Conservation (phyloP, 1,140 invertebrate species). For the Spodoptera frugiperda region DNA sequence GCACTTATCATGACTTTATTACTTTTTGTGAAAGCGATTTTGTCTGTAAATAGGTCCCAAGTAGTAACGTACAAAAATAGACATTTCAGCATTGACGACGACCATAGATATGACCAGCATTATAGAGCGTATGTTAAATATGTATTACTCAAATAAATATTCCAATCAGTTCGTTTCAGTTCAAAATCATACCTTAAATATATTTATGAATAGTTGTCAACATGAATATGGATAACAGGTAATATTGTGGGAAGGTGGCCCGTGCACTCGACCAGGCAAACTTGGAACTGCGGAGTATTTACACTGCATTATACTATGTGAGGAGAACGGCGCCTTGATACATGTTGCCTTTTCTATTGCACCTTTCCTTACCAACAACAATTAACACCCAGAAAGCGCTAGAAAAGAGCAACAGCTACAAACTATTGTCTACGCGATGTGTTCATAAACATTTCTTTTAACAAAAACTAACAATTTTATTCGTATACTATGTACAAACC, state of each 20-base stretch:
- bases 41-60: too few species aligned
- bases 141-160: constrained; percentile 55
- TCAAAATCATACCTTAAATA: constrained; percentile 42
- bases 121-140: constrained; percentile 48
- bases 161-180: constrained; percentile 58
- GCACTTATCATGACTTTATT: not conserved
- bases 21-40: not conserved
- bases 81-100: not conserved
- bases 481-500: too few species aligned
- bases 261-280: constrained; percentile 19
- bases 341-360: not conserved
- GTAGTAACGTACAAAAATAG: not conserved
- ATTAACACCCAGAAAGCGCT: not conserved
- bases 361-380: not conserved
- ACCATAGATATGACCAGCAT: not conserved
- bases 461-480: not conserved
- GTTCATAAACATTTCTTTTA: not conserved
- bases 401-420: not conserved
- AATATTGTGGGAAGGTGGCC: constrained; percentile 3
- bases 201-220: constrained; percentile 51
- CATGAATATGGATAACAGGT: constrained; percentile 58
- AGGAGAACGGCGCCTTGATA: not conserved
- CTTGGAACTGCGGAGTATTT: constrained; percentile 19
- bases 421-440: not conserved
- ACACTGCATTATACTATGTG: constrained; percentile 11